Evolutionary conservation across 2,888 invertebrate species (phyloP).

Genomic region (Elysia crispata): DNA sequence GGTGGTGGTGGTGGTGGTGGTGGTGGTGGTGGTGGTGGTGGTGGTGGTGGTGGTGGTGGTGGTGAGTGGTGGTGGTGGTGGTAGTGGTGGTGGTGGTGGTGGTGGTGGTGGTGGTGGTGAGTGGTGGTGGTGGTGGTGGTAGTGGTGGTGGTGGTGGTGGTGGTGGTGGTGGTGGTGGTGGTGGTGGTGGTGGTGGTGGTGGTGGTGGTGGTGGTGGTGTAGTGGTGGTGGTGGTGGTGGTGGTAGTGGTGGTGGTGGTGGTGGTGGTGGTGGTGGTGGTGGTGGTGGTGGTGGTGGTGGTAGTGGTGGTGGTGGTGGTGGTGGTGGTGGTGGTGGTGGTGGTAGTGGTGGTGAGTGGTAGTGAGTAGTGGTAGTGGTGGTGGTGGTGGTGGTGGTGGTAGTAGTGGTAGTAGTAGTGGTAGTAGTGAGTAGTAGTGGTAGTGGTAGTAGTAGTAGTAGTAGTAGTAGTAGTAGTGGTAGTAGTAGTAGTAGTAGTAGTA

Average conservation of each 20-base stretch:
- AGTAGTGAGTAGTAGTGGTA: no score
- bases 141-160: constrained; percentile 5
- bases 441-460: constrained; percentile 23
- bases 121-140: no score
- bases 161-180: constrained; percentile 12
- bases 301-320: background rate
- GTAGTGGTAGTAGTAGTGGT: constrained; percentile 19
- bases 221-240: no score
- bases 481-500: constrained; percentile 15
- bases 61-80: no score
- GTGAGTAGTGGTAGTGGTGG: no score
- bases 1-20: constrained; percentile 43
- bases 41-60: background rate
- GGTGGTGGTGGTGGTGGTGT: no score
- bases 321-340: background rate
- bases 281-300: background rate
- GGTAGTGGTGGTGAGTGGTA: no score
- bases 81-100: constrained; percentile 10
- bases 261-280: constrained; percentile 6
- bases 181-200: constrained; percentile 14
- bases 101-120: no score
- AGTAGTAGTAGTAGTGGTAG: constrained; percentile 15
- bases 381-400: background rate
- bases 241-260: constrained; percentile 6
- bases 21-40: background rate